Conservation (phyloP, 2,888 invertebrate genomes). For the Mantis religiosa region DNA sequence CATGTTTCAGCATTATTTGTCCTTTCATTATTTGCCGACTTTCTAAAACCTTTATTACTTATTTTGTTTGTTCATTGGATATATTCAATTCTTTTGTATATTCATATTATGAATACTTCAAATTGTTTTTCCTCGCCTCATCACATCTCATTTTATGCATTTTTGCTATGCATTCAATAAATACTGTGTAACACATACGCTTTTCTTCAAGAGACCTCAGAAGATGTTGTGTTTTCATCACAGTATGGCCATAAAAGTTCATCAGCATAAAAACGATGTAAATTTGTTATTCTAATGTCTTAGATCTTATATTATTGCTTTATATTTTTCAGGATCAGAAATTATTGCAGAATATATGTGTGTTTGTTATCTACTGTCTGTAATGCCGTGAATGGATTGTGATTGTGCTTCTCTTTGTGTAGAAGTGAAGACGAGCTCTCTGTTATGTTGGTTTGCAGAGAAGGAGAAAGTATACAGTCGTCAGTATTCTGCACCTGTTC, state of each 20-base stretch:
- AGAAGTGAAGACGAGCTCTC: background rate
- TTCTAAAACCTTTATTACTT: too few relatives aligned
- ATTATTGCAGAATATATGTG: conserved; percentile 17
- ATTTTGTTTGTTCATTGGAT: too few relatives aligned
- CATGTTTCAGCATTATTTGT: too few relatives aligned
- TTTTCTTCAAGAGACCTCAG: too few relatives aligned
- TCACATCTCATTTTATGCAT: too few relatives aligned
- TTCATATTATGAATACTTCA: too few relatives aligned
- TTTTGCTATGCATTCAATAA: too few relatives aligned
- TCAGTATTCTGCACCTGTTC: conserved; percentile 92
- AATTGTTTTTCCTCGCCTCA: too few relatives aligned
- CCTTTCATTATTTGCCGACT: too few relatives aligned
- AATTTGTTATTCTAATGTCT: background rate
- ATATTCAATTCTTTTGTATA: too few relatives aligned
- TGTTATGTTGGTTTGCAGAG: conserved; percentile 45
- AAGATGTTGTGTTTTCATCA: background rate
- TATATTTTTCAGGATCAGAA: conserved; percentile 11
- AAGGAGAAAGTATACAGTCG: conserved; percentile 85
- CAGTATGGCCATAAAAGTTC: background rate
- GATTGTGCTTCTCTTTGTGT: background rate
- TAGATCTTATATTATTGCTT: background rate
- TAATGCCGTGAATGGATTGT: background rate
- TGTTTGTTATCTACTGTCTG: background rate
- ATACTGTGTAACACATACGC: too few relatives aligned
- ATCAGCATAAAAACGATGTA: background rate